Evolutionary conservation across 2,113 vertebrate genomes (phyloP).

Genomic region (Cheilinus undulatus): DNA sequence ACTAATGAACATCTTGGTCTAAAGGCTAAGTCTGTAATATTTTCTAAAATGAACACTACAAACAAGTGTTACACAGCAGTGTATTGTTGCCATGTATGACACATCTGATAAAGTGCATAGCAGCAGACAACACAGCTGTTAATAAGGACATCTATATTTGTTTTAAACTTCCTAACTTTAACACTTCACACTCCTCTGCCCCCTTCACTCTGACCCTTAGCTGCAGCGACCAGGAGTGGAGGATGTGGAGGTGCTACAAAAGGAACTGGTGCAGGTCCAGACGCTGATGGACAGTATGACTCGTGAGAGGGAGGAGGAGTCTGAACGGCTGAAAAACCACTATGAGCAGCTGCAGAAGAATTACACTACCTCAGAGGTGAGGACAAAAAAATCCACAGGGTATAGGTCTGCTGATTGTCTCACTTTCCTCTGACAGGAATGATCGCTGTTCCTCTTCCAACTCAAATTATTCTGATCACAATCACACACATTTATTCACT

Average conservation of each 20-base stretch:
- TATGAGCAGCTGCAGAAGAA: constrained; percentile 90
- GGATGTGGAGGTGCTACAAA: constrained; percentile 96
- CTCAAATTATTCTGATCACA: neutral
- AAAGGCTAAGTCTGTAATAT: too few relatives aligned
- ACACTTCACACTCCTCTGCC: neutral
- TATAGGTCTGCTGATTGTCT: neutral
- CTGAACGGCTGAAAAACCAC: constrained; percentile 90
- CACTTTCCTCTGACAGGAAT: neutral
- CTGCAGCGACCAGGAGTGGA: constrained; percentile 96
- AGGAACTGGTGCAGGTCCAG: constrained; percentile 97
- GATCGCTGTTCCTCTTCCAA: neutral
- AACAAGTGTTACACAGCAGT: too few relatives aligned
- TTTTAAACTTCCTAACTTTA: neutral
- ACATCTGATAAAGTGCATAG: neutral
- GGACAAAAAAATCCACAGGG: neutral
- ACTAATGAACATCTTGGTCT: too few relatives aligned
- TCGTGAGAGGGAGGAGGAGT: constrained; percentile 92
- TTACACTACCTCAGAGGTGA: constrained; percentile 91
- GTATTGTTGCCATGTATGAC: too few relatives aligned
- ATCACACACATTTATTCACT: neutral
- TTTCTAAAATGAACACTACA: too few relatives aligned
- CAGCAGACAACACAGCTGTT: neutral
- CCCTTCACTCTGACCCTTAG: constrained; percentile 79
- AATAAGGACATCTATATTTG: neutral
- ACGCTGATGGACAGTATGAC: constrained; percentile 96